These are phyloP conservation scores for Achlya flavicornis DNA, from an alignment of 2,888 invertebrate species.

Conservation along the genomic window DNA sequence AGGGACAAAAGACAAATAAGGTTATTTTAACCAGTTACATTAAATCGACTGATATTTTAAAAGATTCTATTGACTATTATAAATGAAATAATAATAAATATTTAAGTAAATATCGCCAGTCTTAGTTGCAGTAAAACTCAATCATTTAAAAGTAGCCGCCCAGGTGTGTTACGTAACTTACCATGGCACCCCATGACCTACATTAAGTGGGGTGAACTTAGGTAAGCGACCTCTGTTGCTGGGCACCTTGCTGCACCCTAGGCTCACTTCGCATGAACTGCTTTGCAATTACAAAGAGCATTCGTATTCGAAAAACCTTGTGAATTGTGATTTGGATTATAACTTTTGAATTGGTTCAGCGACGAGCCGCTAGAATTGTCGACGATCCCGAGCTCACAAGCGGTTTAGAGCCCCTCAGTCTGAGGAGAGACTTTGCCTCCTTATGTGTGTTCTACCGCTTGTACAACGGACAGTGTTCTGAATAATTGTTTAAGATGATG, in stretches of 20 bases:
- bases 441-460: no score
- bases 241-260: not conserved
- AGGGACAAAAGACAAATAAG: no score
- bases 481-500: no score
- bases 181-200: not conserved
- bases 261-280: not conserved
- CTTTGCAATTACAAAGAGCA: not conserved
- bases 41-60: not conserved
- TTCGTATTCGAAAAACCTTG: not conserved
- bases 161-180: not conserved
- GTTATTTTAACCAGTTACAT: no score
- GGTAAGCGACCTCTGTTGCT: conserved; percentile 4
- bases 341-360: no score
- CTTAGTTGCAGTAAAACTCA: not conserved
- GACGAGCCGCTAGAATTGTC: no score
- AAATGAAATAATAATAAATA: no score
- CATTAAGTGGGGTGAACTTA: not conserved
- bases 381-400: no score
- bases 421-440: no score
- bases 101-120: not conserved
- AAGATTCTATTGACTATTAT: no score
- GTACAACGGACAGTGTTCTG: no score
- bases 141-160: not conserved
- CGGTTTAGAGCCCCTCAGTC: no score
- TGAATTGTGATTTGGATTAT: not conserved